A percentile compares a stretch with the other conserved stretches of the same genome.
Conservation (phyloP, 2,888 invertebrate genomes). For the Erebia ligea region DNA sequence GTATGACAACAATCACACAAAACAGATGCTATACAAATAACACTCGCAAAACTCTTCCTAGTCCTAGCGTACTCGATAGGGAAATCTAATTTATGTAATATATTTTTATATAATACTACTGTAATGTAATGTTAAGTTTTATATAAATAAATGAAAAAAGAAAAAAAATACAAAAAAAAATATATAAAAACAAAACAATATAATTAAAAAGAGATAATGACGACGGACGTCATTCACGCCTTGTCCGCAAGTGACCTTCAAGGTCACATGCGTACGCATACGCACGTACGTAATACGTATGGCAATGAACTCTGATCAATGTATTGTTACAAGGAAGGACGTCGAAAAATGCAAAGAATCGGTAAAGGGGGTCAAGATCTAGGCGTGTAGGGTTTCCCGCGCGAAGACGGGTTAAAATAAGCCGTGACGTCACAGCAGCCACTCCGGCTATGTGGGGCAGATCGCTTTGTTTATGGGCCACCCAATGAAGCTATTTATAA, state of each 20-base stretch:
- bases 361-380: constrained; percentile 70
- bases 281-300: constrained; percentile 16
- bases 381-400: constrained; percentile 69
- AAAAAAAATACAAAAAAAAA: constrained; percentile 56
- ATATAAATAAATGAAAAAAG: constrained; percentile 79
- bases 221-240: constrained; percentile 40
- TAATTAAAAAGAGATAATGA: constrained; percentile 43
- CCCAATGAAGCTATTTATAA: constrained; percentile 57
- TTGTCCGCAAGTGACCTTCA: constrained; percentile 49
- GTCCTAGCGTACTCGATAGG: constrained; percentile 62
- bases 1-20: constrained; percentile 41
- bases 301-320: constrained; percentile 74
- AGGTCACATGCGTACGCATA: constrained; percentile 67
- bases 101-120: constrained; percentile 80
- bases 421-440: constrained; percentile 68
- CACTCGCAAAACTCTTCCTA: constrained; percentile 57
- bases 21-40: constrained; percentile 51
- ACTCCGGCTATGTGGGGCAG: constrained; percentile 65
- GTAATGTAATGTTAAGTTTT: constrained; percentile 73
- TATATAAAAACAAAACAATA: constrained; percentile 47
- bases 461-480: constrained; percentile 70
- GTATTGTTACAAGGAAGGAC: constrained; percentile 54
- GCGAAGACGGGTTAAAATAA: constrained; percentile 54
- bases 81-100: constrained; percentile 70
- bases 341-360: constrained; percentile 54